Evolutionary conservation across 1,140 invertebrate species (phyloP).

Genomic region (Hirudo medicinalis): DNA sequence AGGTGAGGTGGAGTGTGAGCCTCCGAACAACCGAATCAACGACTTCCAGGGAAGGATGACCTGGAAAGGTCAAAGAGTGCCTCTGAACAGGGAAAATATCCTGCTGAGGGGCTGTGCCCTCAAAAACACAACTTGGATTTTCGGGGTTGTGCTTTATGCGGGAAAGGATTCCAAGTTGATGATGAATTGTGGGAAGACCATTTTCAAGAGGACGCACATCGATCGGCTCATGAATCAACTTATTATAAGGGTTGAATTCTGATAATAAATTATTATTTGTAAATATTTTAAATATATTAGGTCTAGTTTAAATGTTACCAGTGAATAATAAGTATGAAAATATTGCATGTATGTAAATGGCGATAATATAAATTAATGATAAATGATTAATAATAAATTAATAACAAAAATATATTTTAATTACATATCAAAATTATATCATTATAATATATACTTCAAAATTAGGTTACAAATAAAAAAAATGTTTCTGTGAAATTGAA

Average conservation of each 20-base stretch:
- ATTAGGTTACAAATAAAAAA: too few relatives aligned
- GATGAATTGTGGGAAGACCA: constrained; percentile 98
- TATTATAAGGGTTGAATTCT: constrained; percentile 20
- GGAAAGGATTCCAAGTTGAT: constrained; percentile 93
- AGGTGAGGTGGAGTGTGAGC: constrained; percentile 90
- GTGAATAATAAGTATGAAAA: not conserved
- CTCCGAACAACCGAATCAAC: constrained; percentile 93
- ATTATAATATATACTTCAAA: too few relatives aligned
- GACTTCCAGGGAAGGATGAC: constrained; percentile 76
- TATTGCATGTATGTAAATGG: not conserved
- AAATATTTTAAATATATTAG: too few relatives aligned
- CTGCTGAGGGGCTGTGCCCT: constrained; percentile 86
- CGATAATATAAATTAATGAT: not conserved
- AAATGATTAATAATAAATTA: too few relatives aligned
- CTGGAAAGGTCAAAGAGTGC: constrained; percentile 27
- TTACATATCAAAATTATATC: too few relatives aligned
- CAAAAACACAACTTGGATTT: constrained; percentile 82
- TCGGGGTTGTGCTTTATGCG: constrained; percentile 92
- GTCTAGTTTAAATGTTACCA: too few relatives aligned
- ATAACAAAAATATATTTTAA: too few relatives aligned
- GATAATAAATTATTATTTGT: not conserved
- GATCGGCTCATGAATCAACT: constrained; percentile 48
- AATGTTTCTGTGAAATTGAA: too few relatives aligned
- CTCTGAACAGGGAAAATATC: constrained; percentile 54
- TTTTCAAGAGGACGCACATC: constrained; percentile 95